Base-by-base conservation (phyloP, 2,888 invertebrate genomes). In the Megamerina dolium region DNA sequence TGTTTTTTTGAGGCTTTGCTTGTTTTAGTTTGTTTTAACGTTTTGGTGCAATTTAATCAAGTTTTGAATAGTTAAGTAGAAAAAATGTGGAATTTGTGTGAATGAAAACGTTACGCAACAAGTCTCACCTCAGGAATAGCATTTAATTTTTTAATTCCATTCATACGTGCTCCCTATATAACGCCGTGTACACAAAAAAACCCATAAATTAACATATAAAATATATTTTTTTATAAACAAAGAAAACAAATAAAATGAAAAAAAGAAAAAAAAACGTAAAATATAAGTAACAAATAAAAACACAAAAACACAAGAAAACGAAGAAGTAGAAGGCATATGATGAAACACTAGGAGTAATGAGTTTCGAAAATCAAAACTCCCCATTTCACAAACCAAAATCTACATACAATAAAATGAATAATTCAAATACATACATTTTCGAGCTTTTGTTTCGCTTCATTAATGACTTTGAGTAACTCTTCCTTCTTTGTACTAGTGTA, bases 381-480 rank as follows among this genome's bases (percentile, higher is more conserved):
- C n/a, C n/a, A n/a, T n/a, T n/a, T n/a, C n/a, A n/a, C n/a, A n/a
- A n/a, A n/a, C n/a, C n/a, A n/a, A n/a, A n/a, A n/a, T n/a, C n/a
- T 27, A 33, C 14, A 20, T 16, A 13, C 3, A 20, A 34, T 5
- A 20, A 26, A 35, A 21, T 30, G 21, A 19, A 17, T 6, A 29
- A 32, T 35, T 35, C 12, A 6, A 9, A n/a, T 37, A 77, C 85
- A 81, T 69, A 92, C 92, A 66, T 83, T 91, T 74, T 91, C 89
- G 49, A 92, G 72, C 70, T 90, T 89, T 53, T 83, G 78, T 62
- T 87, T 80, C 0, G 90, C 90, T 73, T 91, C 90, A 60, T 87
- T 82, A 56, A 88, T 82, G 58, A 89, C 77, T 64, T 87, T 79
- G 59, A 85, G 81, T 50, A 93, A 74, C 62, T 92, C 90, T 66